Base-by-base conservation (phyloP, 2,113 vertebrate genomes). In the Pseudois nayaur region DNA sequence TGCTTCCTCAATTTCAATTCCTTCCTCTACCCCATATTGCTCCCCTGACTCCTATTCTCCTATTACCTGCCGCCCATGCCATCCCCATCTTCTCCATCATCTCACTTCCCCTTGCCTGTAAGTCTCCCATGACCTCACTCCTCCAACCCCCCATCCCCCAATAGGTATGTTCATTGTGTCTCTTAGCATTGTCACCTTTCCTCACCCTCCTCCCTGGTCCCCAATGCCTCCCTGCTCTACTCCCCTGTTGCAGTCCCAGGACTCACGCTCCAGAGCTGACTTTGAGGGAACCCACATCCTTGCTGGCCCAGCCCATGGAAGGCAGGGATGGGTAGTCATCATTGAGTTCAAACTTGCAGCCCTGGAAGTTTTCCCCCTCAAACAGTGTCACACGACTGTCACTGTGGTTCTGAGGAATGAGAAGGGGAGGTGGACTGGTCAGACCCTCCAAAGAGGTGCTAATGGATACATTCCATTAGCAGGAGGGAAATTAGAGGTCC, bases 241-340 rank as follows among this genome's bases (percentile, higher is more conserved):
- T 25, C 14, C n/a, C 67, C 0, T 0, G 0, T 55, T 59, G 67
- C 1, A 0, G 8, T 4, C 14, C 57, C 21, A 1, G 29, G 52
- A 99, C 99, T 99, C 99, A 99, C 99, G 99, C 99, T 99, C 99
- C 99, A 0, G 99, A 99, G 98, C 99, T 99, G 98, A 99, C 99
- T 99, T 99, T 99, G 98, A 99, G 99, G 86, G 99, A 99, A 71
- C 99, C 99, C 86, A 99, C 99, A 96, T 99, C 99, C 98, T 99
- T 99, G 99, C 99, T 99, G 98, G 99, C 99, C 99, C 99, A 99
- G 95, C 99, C 99, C 99, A 99, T 99, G 98, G 99, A 99, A 98
- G 99, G 99, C 98, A 99, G 99, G 1, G 99, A 99, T 86, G 99
- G 99, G 98, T 99, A 99, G 98, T 99, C 99, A 16, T 99, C 99